Evolutionary conservation across 2,797 vertebrate genomes (phyloP).

Genomic region (Perodicticus potto): DNA sequence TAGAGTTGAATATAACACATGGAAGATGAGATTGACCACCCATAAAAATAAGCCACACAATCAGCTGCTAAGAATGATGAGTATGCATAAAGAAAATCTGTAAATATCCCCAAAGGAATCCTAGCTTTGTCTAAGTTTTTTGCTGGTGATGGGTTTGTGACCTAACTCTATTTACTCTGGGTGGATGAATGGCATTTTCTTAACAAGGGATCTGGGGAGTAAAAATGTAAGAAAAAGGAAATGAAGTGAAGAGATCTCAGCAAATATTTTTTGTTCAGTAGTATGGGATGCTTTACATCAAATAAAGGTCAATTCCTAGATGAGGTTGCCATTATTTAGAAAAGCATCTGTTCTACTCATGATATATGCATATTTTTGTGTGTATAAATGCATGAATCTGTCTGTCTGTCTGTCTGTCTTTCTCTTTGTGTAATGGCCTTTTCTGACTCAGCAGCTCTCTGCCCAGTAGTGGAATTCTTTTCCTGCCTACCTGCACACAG

Average conservation of each 20-base stretch:
- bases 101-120: background rate
- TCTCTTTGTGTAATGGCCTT: background rate
- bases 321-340: background rate
- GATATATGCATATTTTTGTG: background rate
- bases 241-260: background rate
- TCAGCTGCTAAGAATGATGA: background rate
- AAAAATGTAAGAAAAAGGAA: conserved; percentile 1
- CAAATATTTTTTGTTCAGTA: background rate
- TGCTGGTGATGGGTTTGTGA: background rate
- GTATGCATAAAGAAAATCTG: background rate
- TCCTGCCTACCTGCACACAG: background rate
- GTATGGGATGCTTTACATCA: background rate
- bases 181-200: background rate
- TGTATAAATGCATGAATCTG: background rate
- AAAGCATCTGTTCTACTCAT: background rate
- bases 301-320: background rate
- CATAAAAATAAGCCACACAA: background rate
- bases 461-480: background rate
- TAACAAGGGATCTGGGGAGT: background rate
- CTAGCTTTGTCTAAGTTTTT: conserved; percentile 5
- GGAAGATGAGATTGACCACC: background rate
- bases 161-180: background rate
- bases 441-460: background rate
- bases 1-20: background rate
- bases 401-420: background rate